Conservation (phyloP, 2,797 vertebrate genomes). For the Premnoplex brunnescens region DNA sequence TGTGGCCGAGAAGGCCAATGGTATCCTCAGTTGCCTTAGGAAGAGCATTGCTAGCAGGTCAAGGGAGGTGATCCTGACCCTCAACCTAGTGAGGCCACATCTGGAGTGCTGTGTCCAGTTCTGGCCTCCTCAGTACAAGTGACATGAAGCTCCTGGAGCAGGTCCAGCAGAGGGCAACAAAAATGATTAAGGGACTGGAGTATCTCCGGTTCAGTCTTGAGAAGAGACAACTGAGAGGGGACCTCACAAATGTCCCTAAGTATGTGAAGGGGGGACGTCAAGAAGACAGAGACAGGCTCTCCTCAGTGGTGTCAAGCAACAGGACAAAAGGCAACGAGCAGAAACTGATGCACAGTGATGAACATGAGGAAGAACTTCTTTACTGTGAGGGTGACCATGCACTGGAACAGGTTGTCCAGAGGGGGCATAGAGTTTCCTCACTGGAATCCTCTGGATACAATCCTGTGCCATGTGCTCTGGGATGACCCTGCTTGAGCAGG, state of each 20-base stretch:
- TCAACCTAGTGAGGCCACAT: not conserved
- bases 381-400: not conserved
- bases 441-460: not conserved
- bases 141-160: not conserved
- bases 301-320: not conserved
- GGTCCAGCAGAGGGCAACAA: fast-evolving
- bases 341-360: not conserved
- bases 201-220: not conserved
- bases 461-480: not conserved
- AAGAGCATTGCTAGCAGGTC: not conserved
- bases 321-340: not conserved
- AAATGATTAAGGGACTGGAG: not conserved
- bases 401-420: not conserved
- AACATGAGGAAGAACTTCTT: not conserved
- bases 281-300: not conserved
- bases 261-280: not conserved
- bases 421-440: not conserved
- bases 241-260: not conserved
- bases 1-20: not conserved
- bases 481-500: not conserved
- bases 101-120: not conserved
- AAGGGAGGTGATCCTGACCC: not conserved
- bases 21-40: not conserved
- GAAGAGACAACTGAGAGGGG: not conserved
- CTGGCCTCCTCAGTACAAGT: not conserved